These are phyloP conservation scores for Cisticola juncidis DNA, from an alignment of 2,113 vertebrate species.

Conservation along the genomic window DNA sequence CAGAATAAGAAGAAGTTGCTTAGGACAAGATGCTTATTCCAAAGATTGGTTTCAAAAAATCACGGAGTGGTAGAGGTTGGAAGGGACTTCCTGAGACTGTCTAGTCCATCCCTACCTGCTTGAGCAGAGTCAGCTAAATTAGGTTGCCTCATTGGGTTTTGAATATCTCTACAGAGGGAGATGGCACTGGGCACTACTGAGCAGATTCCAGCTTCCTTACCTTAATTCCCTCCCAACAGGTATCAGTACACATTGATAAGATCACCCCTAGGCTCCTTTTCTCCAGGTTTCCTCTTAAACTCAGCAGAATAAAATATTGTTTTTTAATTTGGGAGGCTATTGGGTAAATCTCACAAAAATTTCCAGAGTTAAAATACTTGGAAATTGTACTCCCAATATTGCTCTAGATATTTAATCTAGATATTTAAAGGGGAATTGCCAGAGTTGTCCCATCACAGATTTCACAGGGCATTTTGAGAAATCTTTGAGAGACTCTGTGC, in stretches of 20 bases:
- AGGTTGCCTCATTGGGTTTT: not conserved
- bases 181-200: not conserved
- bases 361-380: not conserved
- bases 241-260: not conserved
- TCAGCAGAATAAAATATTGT: not conserved
- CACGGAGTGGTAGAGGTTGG: accelerated
- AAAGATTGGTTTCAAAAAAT: not conserved
- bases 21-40: not conserved
- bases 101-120: not conserved
- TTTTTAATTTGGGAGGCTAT: not conserved
- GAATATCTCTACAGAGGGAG: not conserved
- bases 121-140: not conserved
- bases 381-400: not conserved
- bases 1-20: not conserved
- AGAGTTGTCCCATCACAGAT: not conserved
- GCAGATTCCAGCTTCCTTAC: not conserved
- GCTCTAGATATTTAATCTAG: not conserved
- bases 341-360: not conserved
- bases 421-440: not conserved
- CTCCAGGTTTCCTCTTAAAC: not conserved
- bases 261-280: not conserved
- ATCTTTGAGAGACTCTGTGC: not conserved
- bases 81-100: not conserved
- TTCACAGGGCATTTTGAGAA: not conserved
- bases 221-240: not conserved